These are phyloP conservation scores for Crenuchus spilurus DNA, from an alignment of 2,797 vertebrate species.

Conservation along the genomic window DNA sequence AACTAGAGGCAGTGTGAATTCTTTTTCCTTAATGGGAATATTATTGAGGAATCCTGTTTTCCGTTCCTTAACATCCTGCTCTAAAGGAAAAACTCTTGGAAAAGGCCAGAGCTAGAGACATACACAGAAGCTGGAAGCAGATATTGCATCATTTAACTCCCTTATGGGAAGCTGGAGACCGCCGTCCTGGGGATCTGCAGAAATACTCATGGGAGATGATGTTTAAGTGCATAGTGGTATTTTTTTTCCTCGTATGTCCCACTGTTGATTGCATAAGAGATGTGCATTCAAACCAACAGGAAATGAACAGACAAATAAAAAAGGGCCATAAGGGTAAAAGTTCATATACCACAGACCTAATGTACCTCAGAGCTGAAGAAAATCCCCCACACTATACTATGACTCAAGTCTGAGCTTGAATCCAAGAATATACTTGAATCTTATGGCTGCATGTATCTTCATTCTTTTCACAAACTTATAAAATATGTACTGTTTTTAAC, in stretches of 20 bases:
- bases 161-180: conserved; percentile 52
- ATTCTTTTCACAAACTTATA: neutral
- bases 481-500: neutral
- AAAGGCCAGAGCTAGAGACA: conserved; percentile 23
- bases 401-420: neutral
- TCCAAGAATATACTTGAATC: neutral
- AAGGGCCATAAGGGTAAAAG: neutral
- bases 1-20: neutral
- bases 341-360: neutral
- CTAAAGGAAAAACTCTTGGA: conserved; percentile 39
- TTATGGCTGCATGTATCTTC: too few species aligned
- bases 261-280: neutral
- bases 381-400: neutral
- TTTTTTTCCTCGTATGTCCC: neutral
- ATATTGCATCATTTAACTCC: conserved; percentile 49
- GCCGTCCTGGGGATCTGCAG: conserved; percentile 3
- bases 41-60: conserved; percentile 8
- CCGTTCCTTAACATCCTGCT: conserved; percentile 43
- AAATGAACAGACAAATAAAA: neutral
- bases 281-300: neutral
- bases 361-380: neutral
- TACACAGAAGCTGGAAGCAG: conserved; percentile 44
- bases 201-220: conserved; percentile 28
- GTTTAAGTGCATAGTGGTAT: conserved; percentile 16
- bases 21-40: neutral